Base-by-base conservation (phyloP, 2,113 vertebrate species). In the Brachypteracias leptosomus region DNA sequence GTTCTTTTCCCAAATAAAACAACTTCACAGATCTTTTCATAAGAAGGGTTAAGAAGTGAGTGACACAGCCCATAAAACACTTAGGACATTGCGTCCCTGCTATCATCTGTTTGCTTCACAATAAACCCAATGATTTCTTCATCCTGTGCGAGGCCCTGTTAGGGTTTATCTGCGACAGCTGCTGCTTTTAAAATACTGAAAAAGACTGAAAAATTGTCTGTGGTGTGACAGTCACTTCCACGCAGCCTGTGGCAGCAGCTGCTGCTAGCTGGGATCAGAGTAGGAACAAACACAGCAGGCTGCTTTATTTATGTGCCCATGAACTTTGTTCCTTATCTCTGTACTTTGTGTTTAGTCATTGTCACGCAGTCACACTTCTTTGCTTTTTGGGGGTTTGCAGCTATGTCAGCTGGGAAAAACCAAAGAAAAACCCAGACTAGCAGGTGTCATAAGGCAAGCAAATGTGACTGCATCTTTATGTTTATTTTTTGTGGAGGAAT, bases 301-400 rank as follows among this genome's bases (percentile, higher is more conserved):
- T 71, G 52, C 21, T 78, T 81, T 74, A 36, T 58, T 85, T 75
- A n/a, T 49, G 52, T 75, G 74, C 31, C 54, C 16, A 25, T 83
- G 91, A 93, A 82, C 88, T 81, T 95, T 88, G 76, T 85, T 84
- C 90, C 73, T 68, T 86, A 49, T 74, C 76, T 86, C 83, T 70
- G 46, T 51, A 10, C 58, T 82, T 65, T 6, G 13, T 25, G 49
- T 90, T 90, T 68, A 94, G 68, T 92, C 90, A 78, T 6, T 57
- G 76, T 75, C 88, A 86, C 2, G 28, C 76, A 59, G 76, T 79
- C 71, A 42, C 33, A 16, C 40, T 70, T 8, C 13, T 66, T 71
- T 57, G 33, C 4, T 1, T 80, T 86, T 85, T 38, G 15, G 28
- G 40, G 5, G 16, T 84, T 90, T 80, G 55, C 65, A 61, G 75